Conservation (phyloP, 2,888 invertebrate genomes). For the Opisthograptis luteolata region DNA sequence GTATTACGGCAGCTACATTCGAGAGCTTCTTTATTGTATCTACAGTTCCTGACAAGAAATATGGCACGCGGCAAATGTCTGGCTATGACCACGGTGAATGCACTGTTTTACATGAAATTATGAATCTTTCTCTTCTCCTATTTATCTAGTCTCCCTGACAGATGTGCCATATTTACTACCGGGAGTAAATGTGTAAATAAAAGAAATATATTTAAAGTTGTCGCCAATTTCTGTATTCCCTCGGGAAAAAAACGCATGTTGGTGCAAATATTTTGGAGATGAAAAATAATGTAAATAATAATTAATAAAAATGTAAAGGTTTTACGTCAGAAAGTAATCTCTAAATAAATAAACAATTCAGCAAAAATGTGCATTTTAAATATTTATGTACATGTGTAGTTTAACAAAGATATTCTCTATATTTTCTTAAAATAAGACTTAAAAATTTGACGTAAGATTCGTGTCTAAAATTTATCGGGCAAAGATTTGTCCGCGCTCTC, state of each 20-base stretch:
- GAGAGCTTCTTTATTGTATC: constrained; percentile 11
- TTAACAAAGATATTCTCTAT: constrained; percentile 14
- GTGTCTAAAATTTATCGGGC: constrained; percentile 6
- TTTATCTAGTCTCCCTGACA: constrained; percentile 4
- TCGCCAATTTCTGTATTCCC: too few relatives aligned
- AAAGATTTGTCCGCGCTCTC: constrained; percentile 34
- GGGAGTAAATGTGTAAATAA: constrained; percentile 2
- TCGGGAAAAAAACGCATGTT: too few relatives aligned
- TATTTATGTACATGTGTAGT: constrained; percentile 9
- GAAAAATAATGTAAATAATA: too few relatives aligned
- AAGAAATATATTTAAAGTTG: background rate
- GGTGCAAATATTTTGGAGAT: background rate
- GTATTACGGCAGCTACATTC: too few relatives aligned
- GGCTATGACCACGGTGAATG: background rate
- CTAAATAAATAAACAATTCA: background rate
- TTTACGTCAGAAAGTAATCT: constrained; percentile 15
- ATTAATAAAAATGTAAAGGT: background rate
- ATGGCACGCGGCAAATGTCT: constrained; percentile 1
- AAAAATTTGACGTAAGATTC: background rate
- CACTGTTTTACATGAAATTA: background rate
- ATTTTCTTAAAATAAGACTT: constrained; percentile 21
- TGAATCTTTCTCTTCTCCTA: background rate
- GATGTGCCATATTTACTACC: constrained; percentile 10
- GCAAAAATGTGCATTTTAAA: too few relatives aligned
- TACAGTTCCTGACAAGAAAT: constrained; percentile 7